Base-by-base conservation (phyloP, 2,797 vertebrate genomes). In the Sebastes cheni region DNA sequence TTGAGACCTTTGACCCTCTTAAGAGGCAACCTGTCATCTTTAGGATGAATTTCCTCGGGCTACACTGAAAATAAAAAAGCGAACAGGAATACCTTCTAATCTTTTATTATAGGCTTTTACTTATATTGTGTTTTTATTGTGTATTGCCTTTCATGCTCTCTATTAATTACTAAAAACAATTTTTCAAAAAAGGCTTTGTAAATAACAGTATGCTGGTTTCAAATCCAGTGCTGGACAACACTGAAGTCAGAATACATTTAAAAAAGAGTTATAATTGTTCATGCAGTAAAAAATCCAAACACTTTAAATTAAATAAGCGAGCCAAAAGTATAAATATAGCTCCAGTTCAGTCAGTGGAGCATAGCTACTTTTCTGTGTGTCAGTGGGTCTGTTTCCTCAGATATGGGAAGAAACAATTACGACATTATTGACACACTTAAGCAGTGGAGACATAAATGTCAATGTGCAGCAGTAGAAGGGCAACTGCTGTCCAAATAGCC, bases 401-500 rank as follows among this genome's bases (percentile, higher is more conserved):
- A 75, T 64, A 39, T 25, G 11, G 76, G 10, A 22, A 39, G 2
- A 71, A 76, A 78, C 20, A 1, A 18, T 75, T 59, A 27, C n/a
- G 54, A 13, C 32, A 61, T 78, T 77, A 65, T 23, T 68, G 50
- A 67, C 16, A 58, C 52, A 62, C 27, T 62, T 23, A 14, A 61
- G 69, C 29, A 56, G 20, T 50, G 27, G 39, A 25, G 8, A 67
- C 34, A 75, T 64, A 67, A 68, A 54, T 36, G 66, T 54, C 77
- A 55, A 67, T 67, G 68, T 67, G 29, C 29, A n/a, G 75, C 79
- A 59, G 46, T 50, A 42, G 61, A 74, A 46, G 22, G 30, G 55
- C 32, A 34, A 23, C 32, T 23, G 62, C 50, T 61, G 73, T 79
- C 80, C 39, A 79, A 73, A 70, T 29, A 74, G 73, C 52, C 62